Evolutionary conservation across 2,797 vertebrate genomes (phyloP), one percentile per base, ranked within the genome.

Genomic region (Crypturellus tataupa): DNA sequence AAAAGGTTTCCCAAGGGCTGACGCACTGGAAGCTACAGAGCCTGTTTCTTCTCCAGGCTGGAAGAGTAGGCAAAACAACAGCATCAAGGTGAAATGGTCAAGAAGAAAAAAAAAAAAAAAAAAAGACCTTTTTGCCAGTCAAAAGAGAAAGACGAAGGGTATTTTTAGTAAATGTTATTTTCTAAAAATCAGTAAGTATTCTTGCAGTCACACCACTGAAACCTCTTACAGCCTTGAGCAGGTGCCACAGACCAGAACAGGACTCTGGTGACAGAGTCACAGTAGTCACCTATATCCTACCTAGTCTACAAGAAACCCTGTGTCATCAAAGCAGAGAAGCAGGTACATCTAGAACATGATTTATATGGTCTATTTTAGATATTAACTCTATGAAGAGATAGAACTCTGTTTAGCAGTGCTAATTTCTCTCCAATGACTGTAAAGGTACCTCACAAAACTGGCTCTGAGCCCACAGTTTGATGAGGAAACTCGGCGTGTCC

Each of bases 11-110:
- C 76, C 85, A 81, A 20, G 37, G 68, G 85, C 63, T 31, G 55
- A 40, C 23, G 64, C 53, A 75, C 1, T 24, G 29, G 71, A 44
- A 16, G 7, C 2, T 8, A 18, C 18, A 72, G 42, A 0, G 2
- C 68, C 81, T 53, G 3, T 12, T 33, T 65, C 63, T 79, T 65
- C 83, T 90, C 51, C 70, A 84, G 42, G 6, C 20, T 49, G 4
- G 3, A 37, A 0, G 3, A 68, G 20, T 8, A 78, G n/a, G 51
- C 2, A 71, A 25, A 90, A 71, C 19, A 9, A 67, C 46, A 3
- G 3, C 67, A 24, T 1, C 2, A 4, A 87, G 25, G 31, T 16
- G 39, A 27, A 77, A 62, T 33, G 59, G 44, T 10, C 44, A 46
- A 46, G 44, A 20, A 19, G 17, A 11, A 49, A 12, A 12, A 12